A percentile compares a stretch with the other conserved stretches of the same genome.
phyloP scores from a whole-genome alignment of 1,140 invertebrate genomes.

The Lutraria rhynchaena region DNA sequence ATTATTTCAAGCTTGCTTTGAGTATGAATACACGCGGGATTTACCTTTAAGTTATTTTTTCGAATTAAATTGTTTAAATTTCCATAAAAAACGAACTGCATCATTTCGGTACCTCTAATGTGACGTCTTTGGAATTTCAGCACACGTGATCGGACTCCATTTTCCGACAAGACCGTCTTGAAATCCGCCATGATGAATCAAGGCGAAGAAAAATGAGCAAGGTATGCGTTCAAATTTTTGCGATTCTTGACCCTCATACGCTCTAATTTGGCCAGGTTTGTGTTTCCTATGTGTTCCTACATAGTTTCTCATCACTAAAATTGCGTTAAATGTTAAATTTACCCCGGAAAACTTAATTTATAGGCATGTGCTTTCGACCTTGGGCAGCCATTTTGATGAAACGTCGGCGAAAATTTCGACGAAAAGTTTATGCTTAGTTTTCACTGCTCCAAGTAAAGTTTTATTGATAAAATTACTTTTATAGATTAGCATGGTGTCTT shows the following conservation, averaged over 20 bases:
- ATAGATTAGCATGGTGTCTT: neutral
- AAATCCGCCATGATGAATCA: slow-evolving; percentile 59
- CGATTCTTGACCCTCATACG: neutral
- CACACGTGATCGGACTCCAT: slow-evolving; percentile 59
- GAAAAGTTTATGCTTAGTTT: neutral
- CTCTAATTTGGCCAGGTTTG: neutral
- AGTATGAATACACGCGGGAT: too few relatives aligned
- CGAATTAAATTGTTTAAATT: too few relatives aligned
- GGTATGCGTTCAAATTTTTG: slow-evolving; percentile 43
- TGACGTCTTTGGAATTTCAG: slow-evolving; percentile 31
- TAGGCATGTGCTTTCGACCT: slow-evolving; percentile 28
- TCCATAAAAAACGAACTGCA: too few relatives aligned
- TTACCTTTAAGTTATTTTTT: too few relatives aligned
- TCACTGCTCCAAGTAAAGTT: too few relatives aligned
- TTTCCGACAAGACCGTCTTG: slow-evolving; percentile 12
- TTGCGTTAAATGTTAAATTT: too few relatives aligned
- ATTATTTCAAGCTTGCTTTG: too few relatives aligned
- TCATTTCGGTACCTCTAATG: neutral
- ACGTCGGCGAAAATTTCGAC: slow-evolving; percentile 12
- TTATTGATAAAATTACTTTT: too few relatives aligned
- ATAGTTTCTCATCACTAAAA: neutral
- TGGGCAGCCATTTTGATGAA: slow-evolving; percentile 56
- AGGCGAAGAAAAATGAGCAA: slow-evolving; percentile 57
- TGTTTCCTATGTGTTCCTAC: neutral
- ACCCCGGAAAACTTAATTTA: neutral